Evolutionary conservation across 2,113 vertebrate species (phyloP).

Genomic region (Tetraodon nigroviridis): DNA sequence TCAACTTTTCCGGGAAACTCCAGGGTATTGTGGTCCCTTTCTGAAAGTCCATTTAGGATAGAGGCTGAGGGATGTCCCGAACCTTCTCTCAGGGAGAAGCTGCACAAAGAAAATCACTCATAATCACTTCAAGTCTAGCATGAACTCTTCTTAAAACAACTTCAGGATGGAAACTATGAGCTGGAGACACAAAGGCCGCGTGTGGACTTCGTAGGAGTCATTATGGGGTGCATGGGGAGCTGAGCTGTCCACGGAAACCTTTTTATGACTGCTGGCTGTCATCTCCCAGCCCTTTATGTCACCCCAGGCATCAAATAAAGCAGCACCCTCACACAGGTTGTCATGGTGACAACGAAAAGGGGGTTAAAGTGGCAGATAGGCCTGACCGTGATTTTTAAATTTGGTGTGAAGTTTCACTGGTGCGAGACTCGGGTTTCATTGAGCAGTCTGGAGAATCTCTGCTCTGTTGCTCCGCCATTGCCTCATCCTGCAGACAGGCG

Average conservation of each 20-base stretch:
- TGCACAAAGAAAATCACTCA: conserved; percentile 46
- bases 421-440: conserved; percentile 12
- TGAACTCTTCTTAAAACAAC: not conserved
- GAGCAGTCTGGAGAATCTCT: not conserved
- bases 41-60: conserved; percentile 30
- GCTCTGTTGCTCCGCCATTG: no score
- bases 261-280: conserved; percentile 52
- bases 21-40: conserved; percentile 77
- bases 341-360: conserved; percentile 56
- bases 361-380: conserved; percentile 21
- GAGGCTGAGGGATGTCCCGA: conserved; percentile 42
- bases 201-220: conserved; percentile 19
- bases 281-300: conserved; percentile 52
- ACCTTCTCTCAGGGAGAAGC: conserved; percentile 28
- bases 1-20: conserved; percentile 91
- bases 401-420: conserved; percentile 22
- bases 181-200: conserved; percentile 6
- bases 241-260: conserved; percentile 31
- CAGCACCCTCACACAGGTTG: conserved; percentile 29
- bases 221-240: conserved; percentile 29
- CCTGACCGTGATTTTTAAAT: conserved; percentile 29
- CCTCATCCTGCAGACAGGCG: conserved; percentile 19
- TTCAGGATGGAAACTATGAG: not conserved
- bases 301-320: conserved; percentile 46
- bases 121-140: not conserved